These are phyloP conservation scores for Limanda limanda DNA, from an alignment of 2,113 vertebrate genomes.

Conservation along the genomic window DNA sequence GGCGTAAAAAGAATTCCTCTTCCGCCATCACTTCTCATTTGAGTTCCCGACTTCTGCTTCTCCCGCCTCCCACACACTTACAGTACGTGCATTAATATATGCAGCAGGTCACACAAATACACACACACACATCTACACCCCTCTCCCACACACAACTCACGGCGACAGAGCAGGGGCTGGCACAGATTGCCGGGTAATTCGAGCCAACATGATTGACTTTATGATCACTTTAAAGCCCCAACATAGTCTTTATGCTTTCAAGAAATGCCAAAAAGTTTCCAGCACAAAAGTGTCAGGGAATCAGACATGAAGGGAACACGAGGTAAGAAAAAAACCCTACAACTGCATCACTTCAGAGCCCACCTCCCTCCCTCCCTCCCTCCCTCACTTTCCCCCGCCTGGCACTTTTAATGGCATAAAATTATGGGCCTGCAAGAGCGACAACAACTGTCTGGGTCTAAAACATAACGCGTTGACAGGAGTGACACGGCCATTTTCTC, in stretches of 20 bases:
- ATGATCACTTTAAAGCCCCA: slow-evolving; percentile 92
- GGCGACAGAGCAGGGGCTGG: slow-evolving; percentile 89
- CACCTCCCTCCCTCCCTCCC: slow-evolving; percentile 67
- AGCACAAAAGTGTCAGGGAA: slow-evolving; percentile 86
- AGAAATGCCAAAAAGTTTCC: slow-evolving; percentile 89
- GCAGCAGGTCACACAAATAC: slow-evolving; percentile 17
- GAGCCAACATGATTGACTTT: slow-evolving; percentile 96
- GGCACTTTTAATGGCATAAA: slow-evolving; percentile 87
- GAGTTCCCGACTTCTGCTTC: slow-evolving; percentile 36
- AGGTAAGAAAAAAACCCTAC: slow-evolving; percentile 53
- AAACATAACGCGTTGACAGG: slow-evolving; percentile 88
- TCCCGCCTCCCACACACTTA: slow-evolving; percentile 28
- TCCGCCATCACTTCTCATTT: slow-evolving; percentile 25
- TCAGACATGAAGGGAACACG: slow-evolving; percentile 80
- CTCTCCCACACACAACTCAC: slow-evolving; percentile 69
- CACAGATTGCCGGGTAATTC: slow-evolving; percentile 92
- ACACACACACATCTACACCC: slow-evolving; percentile 33
- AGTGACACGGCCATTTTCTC: slow-evolving; percentile 82
- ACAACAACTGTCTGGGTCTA: slow-evolving; percentile 86
- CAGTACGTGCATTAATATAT: slow-evolving; percentile 50
- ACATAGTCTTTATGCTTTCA: slow-evolving; percentile 95
- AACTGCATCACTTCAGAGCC: slow-evolving; percentile 55
- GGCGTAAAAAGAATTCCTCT: slow-evolving; percentile 20
- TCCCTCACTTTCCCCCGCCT: slow-evolving; percentile 57
- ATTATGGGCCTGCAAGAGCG: slow-evolving; percentile 88